Base-by-base conservation (phyloP, 1,140 invertebrate genomes). In the Drosophila leontia region DNA sequence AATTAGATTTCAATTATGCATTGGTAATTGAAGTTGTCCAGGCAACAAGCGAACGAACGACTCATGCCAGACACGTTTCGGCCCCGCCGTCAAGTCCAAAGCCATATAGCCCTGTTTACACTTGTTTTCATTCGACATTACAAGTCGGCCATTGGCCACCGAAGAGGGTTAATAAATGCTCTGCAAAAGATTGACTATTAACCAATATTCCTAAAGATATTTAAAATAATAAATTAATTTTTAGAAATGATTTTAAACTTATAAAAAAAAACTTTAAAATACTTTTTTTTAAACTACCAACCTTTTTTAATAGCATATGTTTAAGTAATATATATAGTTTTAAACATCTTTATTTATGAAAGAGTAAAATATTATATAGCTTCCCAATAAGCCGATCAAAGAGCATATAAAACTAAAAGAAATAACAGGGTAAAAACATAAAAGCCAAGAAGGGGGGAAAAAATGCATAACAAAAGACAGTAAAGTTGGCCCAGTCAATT, bases 1-100 rank as follows among this genome's bases (percentile, higher is more conserved):
- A 90, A 87, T 88, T 88, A 90, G 81, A 91, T 90, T 85, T 90
- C 85, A 88, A 88, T 88, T 88, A 90, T 88, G 81, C 85, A 88
- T 90, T 84, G 80, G 60, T 76, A 85, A 88, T 80, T 74, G 65
- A 72, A 76, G 59, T 77, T 80, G 80, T 68, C 71, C 76, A 57
- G 78, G 47, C 78, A 62, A 77, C 81, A 41, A 78, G 37, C 45
- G 44, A 58, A 23, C 41, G 35, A 17, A 17, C 62, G 69, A 78
- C 69, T 80, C 55, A 84, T 84, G 84, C 85, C 68, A 90, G 81
- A 78, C 84, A 90, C 84, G 85, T 90, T 81, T 84, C 51, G 53
- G 65, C 70, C 76, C 51, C 35, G 53, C 68, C 71, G 65, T 42
- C 79, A 75, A 61, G 60, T 44, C 69, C 64, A 86, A 78, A 86